Percentiles rank a stretch among this genome's conserved stretches.
Conservation (phyloP, 2,797 vertebrate species). For the Hippocampus kuda region DNA sequence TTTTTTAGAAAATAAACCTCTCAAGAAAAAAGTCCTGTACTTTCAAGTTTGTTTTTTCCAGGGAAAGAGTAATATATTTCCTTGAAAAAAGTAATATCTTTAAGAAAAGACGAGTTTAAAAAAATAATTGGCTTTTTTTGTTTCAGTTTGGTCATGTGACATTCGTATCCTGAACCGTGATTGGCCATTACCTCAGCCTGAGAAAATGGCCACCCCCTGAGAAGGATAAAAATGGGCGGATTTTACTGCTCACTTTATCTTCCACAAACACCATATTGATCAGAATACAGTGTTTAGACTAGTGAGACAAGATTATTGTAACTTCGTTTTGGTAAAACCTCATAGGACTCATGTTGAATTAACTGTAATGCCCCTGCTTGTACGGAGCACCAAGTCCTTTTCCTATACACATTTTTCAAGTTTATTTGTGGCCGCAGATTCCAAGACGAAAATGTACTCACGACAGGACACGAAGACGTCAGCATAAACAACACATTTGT, state of each 20-base stretch:
- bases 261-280: too few species aligned
- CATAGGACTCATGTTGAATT: too few species aligned
- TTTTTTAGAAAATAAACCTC: background rate
- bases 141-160: too few species aligned
- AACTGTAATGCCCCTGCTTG: background rate
- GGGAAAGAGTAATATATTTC: background rate
- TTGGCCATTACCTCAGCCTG: too few species aligned
- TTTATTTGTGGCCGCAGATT: conserved; percentile 6
- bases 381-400: background rate
- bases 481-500: conserved; percentile 50
- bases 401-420: background rate
- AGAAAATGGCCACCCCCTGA: too few species aligned
- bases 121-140: too few species aligned
- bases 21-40: background rate
- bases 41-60: background rate
- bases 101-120: background rate
- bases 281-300: too few species aligned
- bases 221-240: too few species aligned
- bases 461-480: conserved; percentile 30
- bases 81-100: background rate
- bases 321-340: too few species aligned
- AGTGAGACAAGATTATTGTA: too few species aligned
- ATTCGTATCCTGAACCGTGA: too few species aligned
- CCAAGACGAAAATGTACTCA: conserved; percentile 22
- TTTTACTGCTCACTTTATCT: too few species aligned